Conservation (phyloP, 2,797 vertebrate genomes). For the Monodelphis domestica region DNA sequence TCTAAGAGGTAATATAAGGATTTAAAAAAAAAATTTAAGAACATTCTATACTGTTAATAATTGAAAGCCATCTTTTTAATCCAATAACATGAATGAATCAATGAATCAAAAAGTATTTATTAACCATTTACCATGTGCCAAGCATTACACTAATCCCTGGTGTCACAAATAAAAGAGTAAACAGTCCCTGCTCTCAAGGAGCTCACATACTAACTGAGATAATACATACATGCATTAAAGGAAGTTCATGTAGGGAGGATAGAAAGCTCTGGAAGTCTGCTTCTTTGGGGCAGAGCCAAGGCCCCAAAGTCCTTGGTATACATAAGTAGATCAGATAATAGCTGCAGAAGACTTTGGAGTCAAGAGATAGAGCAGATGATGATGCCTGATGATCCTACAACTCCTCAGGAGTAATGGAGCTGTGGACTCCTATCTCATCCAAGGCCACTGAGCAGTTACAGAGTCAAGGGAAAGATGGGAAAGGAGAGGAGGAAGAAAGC, state of each 20-base stretch:
- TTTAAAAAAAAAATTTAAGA: too few relatives aligned
- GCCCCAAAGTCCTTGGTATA: not conserved
- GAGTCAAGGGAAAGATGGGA: not conserved
- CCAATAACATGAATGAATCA: not conserved
- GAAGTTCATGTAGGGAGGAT: not conserved
- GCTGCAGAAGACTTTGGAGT: too few relatives aligned
- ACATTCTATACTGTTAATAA: not conserved
- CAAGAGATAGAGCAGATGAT: not conserved
- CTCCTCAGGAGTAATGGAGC: not conserved
- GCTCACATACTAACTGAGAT: too few relatives aligned
- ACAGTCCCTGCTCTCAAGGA: not conserved
- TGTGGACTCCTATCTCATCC: too few relatives aligned
- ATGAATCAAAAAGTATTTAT: not conserved
- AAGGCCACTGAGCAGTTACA: too few relatives aligned
- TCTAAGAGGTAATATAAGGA: too few relatives aligned
- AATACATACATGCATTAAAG: not conserved
- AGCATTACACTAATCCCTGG: too few relatives aligned
- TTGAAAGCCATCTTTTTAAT: not conserved
- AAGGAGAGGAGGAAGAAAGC: not conserved
- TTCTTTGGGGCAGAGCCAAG: not conserved
- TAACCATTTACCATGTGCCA: not conserved
- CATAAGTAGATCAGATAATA: not conserved
- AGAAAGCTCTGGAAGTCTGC: not conserved
- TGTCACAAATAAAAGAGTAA: not conserved
- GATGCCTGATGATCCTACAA: too few relatives aligned